A percentile compares a stretch with the other conserved stretches of the same genome.
Conservation (phyloP, 2,797 vertebrate genomes). For the Staurois parvus region DNA sequence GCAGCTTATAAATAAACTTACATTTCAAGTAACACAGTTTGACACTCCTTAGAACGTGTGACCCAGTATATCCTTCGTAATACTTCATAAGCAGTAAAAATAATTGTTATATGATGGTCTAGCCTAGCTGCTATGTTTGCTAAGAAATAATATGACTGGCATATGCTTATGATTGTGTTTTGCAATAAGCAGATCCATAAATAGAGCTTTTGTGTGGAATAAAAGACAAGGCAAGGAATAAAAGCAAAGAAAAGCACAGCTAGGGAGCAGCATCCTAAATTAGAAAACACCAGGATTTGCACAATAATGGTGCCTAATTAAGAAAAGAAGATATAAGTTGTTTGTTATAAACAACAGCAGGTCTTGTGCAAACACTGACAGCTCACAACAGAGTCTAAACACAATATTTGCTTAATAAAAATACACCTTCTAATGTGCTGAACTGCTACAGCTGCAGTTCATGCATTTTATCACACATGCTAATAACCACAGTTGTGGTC, state of each 20-base stretch:
- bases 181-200: slow-evolving; percentile 2
- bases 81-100: neutral
- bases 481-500: slow-evolving; percentile 81
- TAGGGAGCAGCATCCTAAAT: slow-evolving; percentile 69
- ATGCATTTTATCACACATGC: slow-evolving; percentile 78
- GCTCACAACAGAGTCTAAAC: slow-evolving; percentile 69
- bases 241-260: slow-evolving; percentile 68
- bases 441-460: slow-evolving; percentile 73
- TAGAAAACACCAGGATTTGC: slow-evolving; percentile 74
- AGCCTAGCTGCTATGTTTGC: neutral
- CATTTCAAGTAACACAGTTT: no score
- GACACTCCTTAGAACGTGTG: neutral
- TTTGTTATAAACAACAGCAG: slow-evolving; percentile 80
- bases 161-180: slow-evolving; percentile 27
- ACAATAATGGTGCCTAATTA: slow-evolving; percentile 78
- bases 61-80: neutral
- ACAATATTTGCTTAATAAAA: slow-evolving; percentile 73
- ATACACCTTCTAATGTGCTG: slow-evolving; percentile 68
- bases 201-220: slow-evolving; percentile 38
- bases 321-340: slow-evolving; percentile 76
- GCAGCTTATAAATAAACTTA: no score
- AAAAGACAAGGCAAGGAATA: slow-evolving; percentile 56
- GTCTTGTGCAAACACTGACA: slow-evolving; percentile 73
- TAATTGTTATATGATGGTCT: neutral
- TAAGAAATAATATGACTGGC: neutral